Evolutionary conservation across 2,797 vertebrate species (phyloP), one percentile per base, ranked within the genome.

Genomic region (Buceros bicornis): DNA sequence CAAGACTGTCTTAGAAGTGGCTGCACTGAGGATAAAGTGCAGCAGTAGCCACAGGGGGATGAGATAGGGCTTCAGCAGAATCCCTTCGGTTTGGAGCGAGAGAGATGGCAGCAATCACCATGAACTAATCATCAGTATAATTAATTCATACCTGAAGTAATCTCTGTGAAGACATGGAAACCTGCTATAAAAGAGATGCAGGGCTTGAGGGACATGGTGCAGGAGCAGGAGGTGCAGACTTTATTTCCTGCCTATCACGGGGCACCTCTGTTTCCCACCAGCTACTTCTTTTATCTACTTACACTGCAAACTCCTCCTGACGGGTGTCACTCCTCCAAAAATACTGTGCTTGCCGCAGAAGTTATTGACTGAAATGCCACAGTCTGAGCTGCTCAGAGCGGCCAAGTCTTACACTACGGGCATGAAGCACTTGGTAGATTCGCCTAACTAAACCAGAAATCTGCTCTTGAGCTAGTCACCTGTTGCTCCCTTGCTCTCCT

Each of bases 361-460:
- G 61, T 48, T 85, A 93, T 89, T 85, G 95, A 90, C 81, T 81
- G 65, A 82, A 93, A 67, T 83, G 92, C 67, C 90, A 87, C 56
- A 56, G 78, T 10, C 19, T 47, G 90, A 92, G 93, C 47, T 72
- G 64, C 93, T 96, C 90, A 69, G 70, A 79, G 86, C 62, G 79
- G 62, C 43, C 62, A 60, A 87, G 43, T 42, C 80, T 70, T 82
- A 45, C 45, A 37, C 26, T 37, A 33, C 0, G 7, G 56, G 82
- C 83, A 83, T 0, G 2, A 83, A 95, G 42, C 20, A 14, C 56
- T 84, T 0, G 0, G 87, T 66, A 64, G 47, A 72, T 77, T 77
- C 71, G 79, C 83, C 48, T 8, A 3, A 64, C 61, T 73, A 18
- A 76, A 73, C 86, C 25, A 90, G 73, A 79, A 93, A 90, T 92